Evolutionary conservation across 2,888 invertebrate species (phyloP), one percentile per base, ranked within the genome.

Genomic region (Amblyjoppa proteus): DNA sequence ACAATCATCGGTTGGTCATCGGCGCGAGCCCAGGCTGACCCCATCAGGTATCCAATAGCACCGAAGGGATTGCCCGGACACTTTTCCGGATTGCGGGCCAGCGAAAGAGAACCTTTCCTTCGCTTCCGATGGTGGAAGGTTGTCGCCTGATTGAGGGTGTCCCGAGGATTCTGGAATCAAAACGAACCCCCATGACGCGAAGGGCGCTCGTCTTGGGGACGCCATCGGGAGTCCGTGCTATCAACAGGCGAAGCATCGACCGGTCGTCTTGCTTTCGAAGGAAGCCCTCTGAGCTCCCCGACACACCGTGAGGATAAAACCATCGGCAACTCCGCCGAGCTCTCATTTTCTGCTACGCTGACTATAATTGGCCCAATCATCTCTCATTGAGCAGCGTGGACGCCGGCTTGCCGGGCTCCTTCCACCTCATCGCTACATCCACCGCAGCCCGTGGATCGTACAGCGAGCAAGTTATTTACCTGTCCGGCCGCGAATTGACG

Each of bases 341-440:
- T 87, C 90, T 91, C 89, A 90, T 92, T 92, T 92, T 92, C 91
- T 90, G 89, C 91, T 89, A 89, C 89, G 89, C 87, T 90, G 90
- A 86, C 85, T 87, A 89, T 92, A 93, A 92, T 93, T 92, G 91
- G 91, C 89, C 87, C 91, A 90, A 92, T 92, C 91, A 90, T 90
- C 90, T 90, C 87, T 90, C 90, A 90, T 91, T 88, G 89, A 91
- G 88, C 89, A 81, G 53, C 56, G 16, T 13, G n/a, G 34, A 68
- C 34, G 61, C 25, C 28, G 25, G 20, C 71, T 31, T 34, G 20
- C 53, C 45, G 25, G 71, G 28, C 13, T 58, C 28, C 61, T 61
- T 58, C 28, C 61, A 61, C 74, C 49, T 16, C 41, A 9, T 3
- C 31, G 34, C 34, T 53, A 25, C 34, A 53, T 38, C 66, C 28